A percentile compares a stretch with the other conserved stretches of the same genome.
Conservation (phyloP, 2,113 vertebrate species). For the Sinosuthora webbiana region DNA sequence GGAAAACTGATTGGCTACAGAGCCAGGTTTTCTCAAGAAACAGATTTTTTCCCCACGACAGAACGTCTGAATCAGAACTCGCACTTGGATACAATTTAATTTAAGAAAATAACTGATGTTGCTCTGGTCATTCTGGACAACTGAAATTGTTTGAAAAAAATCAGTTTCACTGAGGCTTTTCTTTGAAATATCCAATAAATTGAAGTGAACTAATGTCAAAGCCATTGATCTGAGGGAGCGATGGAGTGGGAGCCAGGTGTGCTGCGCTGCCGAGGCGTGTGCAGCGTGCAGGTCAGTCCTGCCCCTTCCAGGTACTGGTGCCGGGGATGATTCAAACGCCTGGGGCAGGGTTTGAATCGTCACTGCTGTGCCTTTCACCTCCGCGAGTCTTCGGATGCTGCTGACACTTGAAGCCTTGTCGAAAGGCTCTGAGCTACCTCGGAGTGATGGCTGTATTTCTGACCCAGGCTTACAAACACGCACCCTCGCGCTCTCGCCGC, state of each 20-base stretch:
- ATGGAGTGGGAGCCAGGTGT: accelerated
- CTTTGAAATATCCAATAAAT: background rate
- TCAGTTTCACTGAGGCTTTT: accelerated
- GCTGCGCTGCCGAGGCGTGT: accelerated
- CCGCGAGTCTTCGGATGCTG: accelerated
- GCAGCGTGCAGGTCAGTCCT: background rate
- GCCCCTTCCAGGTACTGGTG: accelerated
- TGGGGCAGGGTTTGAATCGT: background rate
- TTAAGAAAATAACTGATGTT: background rate
- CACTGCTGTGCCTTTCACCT: accelerated
- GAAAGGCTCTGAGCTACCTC: accelerated
- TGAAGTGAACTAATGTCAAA: background rate
- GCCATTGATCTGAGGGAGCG: background rate
- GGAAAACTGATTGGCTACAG: background rate
- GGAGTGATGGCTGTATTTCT: accelerated
- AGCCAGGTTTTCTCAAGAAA: background rate
- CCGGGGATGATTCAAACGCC: background rate
- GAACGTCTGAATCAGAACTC: accelerated
- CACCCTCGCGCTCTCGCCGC: accelerated
- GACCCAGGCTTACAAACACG: accelerated
- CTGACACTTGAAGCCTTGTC: background rate
- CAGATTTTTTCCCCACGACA: background rate
- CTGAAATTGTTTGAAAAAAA: background rate
- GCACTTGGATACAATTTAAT: background rate
- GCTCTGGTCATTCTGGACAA: background rate